phyloP scores from a whole-genome alignment of 1,140 invertebrate genomes.

The Papilio polyxenes region DNA sequence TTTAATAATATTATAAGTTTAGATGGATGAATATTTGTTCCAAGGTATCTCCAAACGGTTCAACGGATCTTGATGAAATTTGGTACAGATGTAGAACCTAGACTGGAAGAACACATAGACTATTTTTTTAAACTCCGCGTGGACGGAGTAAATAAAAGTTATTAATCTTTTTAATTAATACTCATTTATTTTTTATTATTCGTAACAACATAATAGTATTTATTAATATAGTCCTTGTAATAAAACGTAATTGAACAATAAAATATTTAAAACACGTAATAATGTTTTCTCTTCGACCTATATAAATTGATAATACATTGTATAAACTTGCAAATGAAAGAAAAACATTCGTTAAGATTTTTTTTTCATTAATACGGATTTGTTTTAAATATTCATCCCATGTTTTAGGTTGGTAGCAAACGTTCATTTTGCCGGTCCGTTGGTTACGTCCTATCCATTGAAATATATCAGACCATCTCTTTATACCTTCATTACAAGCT shows the following conservation, averaged over 20 bases:
- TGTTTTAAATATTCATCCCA: slow-evolving; percentile 22
- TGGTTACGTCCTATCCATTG: slow-evolving; percentile 39
- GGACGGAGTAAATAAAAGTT: no score
- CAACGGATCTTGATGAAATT: no score
- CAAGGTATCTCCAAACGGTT: no score
- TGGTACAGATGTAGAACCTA: no score
- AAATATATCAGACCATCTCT: slow-evolving; percentile 39
- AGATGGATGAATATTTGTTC: no score
- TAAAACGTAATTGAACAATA: background rate
- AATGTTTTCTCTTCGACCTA: background rate
- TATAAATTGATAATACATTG: background rate
- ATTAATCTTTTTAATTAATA: no score
- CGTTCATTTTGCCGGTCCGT: slow-evolving; percentile 40
- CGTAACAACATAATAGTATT: no score
- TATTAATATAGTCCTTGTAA: no score
- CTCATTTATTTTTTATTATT: no score
- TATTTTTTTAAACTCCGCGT: no score
- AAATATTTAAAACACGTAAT: background rate
- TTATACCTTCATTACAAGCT: slow-evolving; percentile 40
- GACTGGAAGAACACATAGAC: no score
- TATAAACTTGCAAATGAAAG: background rate
- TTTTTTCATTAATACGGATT: background rate
- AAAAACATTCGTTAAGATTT: slow-evolving; percentile 15
- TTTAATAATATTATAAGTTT: no score
- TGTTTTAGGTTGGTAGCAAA: slow-evolving; percentile 23